These are phyloP conservation scores for Eulemur macaco DNA, from an alignment of 2,113 vertebrate genomes.

Conservation along the genomic window DNA sequence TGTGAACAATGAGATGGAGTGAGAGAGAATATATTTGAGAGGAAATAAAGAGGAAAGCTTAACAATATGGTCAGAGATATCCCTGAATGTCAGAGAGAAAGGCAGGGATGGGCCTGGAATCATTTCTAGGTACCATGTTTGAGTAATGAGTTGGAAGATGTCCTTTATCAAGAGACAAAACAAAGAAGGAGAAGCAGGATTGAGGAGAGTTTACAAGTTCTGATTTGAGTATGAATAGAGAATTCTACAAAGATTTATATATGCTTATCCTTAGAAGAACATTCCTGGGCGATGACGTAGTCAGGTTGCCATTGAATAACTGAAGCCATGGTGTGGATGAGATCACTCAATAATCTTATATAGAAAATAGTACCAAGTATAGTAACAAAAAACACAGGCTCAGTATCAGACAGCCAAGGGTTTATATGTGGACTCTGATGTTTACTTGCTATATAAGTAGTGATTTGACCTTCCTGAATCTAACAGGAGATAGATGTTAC, in stretches of 20 bases:
- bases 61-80: background rate
- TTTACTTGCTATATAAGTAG: background rate
- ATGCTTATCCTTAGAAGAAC: background rate
- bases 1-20: background rate
- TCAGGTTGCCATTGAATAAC: background rate
- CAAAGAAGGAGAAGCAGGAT: background rate
- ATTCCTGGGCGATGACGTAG: background rate
- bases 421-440: background rate
- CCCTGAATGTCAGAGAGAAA: background rate
- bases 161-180: background rate
- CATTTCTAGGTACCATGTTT: background rate
- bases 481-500: background rate
- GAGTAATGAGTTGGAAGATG: background rate
- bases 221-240: background rate
- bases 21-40: background rate
- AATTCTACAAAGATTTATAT: background rate
- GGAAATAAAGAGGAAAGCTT: background rate
- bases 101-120: background rate
- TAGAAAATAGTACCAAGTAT: rapidly evolving
- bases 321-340: background rate
- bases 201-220: background rate
- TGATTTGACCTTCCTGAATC: background rate
- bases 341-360: background rate
- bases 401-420: background rate
- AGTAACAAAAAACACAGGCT: background rate